Base-by-base conservation (phyloP, 2,113 vertebrate genomes). In the Pygoscelis adeliae region DNA sequence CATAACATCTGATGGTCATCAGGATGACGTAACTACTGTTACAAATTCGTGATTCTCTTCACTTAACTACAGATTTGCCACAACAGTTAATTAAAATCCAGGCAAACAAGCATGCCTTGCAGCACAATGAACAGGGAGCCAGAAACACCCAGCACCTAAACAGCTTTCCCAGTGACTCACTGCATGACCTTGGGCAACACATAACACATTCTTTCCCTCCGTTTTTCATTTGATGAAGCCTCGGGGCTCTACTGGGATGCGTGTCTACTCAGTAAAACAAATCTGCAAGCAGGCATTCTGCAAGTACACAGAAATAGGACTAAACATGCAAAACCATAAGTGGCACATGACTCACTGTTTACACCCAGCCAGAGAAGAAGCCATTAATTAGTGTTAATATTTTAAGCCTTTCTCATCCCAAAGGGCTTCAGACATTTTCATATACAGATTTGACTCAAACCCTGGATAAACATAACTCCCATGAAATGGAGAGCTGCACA, bases 271-370 rank as follows among this genome's bases (percentile, higher is more conserved):
- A 40, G 47, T 36, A 62, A 81, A 91, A 59, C 71, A 90, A 90
- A 95, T 89, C 94, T 96, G 95, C 87, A 89, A 85, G 89, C 76
- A 76, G 44, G 73, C 70, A 30, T 67, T 71, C 87, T 85, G 83
- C 79, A 50, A 36, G 85, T 5, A 44, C 83, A 66, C 94, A 80
- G 93, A 89, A 97, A 93, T 95, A 96, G 82, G 95, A 96, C 95
- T 11, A 94, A 97, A 93, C 97, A 96, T 91, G 87, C 93, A 96
- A 91, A 93, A 25, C 95, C 95, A 27, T 62, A 95, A 91, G 85
- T 94, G 87, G 92, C 96, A 93, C 96, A 97, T 97, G 96, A 97
- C 85, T 96, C 93, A 96, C 89, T 97, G 89, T 94, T 97, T 97
- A 97, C 84, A 88, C n/a, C 84, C 87, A 88, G 87, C 17, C 71